A percentile compares a stretch with the other conserved stretches of the same genome.
Conservation (phyloP, 2,888 invertebrate species). For the Malachius bipustulatus region DNA sequence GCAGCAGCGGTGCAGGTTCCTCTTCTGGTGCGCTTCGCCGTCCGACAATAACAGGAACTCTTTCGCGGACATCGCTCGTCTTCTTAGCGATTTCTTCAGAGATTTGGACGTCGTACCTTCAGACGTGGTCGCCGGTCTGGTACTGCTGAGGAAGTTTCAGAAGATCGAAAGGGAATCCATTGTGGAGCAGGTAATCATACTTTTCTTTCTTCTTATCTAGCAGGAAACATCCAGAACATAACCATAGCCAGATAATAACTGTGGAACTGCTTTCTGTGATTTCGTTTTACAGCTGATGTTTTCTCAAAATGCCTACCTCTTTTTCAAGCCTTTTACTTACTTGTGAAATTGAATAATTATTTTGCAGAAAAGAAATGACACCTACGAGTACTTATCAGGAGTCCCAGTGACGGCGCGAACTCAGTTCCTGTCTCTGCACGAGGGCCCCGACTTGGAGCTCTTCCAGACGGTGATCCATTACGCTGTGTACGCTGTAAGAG, state of each 20-base stretch:
- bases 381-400: slow-evolving; percentile 75
- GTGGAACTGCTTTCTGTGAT: too few species aligned
- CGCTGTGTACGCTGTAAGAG: slow-evolving; percentile 73
- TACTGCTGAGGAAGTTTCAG: slow-evolving; percentile 67
- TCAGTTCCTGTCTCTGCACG: slow-evolving; percentile 66
- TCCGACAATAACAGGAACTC: slow-evolving; percentile 71
- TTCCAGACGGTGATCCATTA: slow-evolving; percentile 67
- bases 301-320: too few species aligned
- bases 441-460: slow-evolving; percentile 56
- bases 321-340: background rate
- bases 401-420: slow-evolving; percentile 72
- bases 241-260: too few species aligned
- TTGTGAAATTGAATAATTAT: too few species aligned
- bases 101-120: slow-evolving; percentile 81
- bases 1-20: slow-evolving; percentile 68
- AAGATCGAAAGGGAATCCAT: slow-evolving; percentile 65
- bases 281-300: too few species aligned
- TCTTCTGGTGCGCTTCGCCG: slow-evolving; percentile 73
- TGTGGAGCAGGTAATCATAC: slow-evolving; percentile 53
- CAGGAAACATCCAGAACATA: too few species aligned
- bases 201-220: too few species aligned
- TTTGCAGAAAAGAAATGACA: slow-evolving; percentile 62
- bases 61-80: slow-evolving; percentile 70
- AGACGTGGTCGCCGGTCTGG: slow-evolving; percentile 75
- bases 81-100: slow-evolving; percentile 76